These are phyloP conservation scores for Odontothrips loti DNA, from an alignment of 2,888 invertebrate genomes.

Conservation along the genomic window DNA sequence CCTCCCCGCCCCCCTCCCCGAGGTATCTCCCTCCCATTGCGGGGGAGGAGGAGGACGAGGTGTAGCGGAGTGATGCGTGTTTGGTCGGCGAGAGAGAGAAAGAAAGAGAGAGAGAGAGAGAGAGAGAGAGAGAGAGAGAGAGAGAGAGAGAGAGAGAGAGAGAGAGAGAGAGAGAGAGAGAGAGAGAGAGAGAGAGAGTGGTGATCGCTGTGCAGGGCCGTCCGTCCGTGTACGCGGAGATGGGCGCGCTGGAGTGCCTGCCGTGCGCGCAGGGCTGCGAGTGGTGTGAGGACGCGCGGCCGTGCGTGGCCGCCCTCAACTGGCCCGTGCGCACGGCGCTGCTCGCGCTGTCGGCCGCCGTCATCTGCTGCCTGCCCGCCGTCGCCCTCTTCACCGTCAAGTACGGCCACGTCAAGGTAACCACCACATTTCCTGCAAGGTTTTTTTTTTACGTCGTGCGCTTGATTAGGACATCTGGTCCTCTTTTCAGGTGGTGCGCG, in stretches of 20 bases:
- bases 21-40: too few relatives aligned
- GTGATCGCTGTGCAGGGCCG: neutral
- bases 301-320: slow-evolving; percentile 86
- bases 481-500: slow-evolving; percentile 88
- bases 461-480: too few relatives aligned
- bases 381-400: slow-evolving; percentile 90
- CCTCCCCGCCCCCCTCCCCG: neutral
- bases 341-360: slow-evolving; percentile 76
- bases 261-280: slow-evolving; percentile 91
- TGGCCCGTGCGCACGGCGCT: slow-evolving; percentile 88
- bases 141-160: neutral
- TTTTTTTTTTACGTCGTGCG: too few relatives aligned
- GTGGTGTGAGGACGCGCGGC: slow-evolving; percentile 77
- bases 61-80: neutral
- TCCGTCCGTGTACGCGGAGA: slow-evolving; percentile 56
- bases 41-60: neutral
- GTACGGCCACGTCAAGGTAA: slow-evolving; percentile 89
- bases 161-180: slow-evolving; percentile 1
- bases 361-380: slow-evolving; percentile 82
- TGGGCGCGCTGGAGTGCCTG: slow-evolving; percentile 75
- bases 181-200: neutral
- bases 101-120: too few relatives aligned
- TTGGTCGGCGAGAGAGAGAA: neutral
- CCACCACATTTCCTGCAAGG: too few relatives aligned
- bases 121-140: neutral